A percentile compares a stretch with the other conserved stretches of the same genome.
Conservation (phyloP, 2,113 vertebrate genomes). For the Indicator maculatus region DNA sequence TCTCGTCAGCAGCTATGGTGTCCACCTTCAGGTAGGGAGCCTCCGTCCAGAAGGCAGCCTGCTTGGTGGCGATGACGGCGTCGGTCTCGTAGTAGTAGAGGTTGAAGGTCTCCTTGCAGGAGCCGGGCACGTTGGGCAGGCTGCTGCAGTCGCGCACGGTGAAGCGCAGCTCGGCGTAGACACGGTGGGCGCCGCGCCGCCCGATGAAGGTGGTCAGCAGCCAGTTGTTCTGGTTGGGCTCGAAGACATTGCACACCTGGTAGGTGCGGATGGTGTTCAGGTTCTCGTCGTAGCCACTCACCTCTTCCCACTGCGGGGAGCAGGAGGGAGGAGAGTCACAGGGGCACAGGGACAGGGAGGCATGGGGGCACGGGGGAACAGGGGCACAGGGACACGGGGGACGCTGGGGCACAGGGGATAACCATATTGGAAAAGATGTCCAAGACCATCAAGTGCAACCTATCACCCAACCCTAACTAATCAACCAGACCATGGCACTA, state of each 20-base stretch:
- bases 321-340: background rate
- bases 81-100: constrained; percentile 98
- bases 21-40: constrained; percentile 98
- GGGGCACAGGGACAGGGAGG: no score
- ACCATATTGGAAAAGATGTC: no score
- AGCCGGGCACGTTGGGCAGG: constrained; percentile 95
- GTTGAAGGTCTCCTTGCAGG: constrained; percentile 99
- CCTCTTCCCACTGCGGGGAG: constrained; percentile 93
- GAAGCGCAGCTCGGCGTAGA: constrained; percentile 98
- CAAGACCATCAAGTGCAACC: no score
- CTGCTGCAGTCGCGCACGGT: constrained; percentile 98
- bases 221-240: constrained; percentile 99
- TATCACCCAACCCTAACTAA: no score
- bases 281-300: constrained; percentile 98
- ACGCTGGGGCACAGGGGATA: no score
- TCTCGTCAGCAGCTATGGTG: constrained; percentile 98
- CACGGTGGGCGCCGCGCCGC: constrained; percentile 90
- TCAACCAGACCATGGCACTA: no score
- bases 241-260: constrained; percentile 98
- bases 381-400: no score
- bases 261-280: constrained; percentile 99
- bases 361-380: no score
- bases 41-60: constrained; percentile 95
- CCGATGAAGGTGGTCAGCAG: constrained; percentile 97
- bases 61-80: constrained; percentile 95